phyloP scores from a whole-genome alignment of 2,113 vertebrate species.

The Bettongia penicillata region DNA sequence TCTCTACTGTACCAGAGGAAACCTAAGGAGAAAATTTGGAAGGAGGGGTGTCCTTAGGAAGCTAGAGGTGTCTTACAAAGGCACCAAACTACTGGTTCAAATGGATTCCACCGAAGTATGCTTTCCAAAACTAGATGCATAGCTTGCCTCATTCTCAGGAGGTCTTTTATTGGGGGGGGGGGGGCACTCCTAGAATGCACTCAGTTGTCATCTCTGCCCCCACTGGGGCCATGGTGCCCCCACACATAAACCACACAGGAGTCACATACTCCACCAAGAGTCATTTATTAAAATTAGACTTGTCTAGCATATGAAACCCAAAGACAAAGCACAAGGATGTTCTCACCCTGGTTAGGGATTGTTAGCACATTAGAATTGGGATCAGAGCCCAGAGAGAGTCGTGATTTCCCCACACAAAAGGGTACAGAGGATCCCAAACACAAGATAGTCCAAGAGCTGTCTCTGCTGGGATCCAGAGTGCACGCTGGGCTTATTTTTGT shows the following conservation, averaged over 20 bases:
- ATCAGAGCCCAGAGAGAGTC: not conserved
- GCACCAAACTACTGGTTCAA: not conserved
- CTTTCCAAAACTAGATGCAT: not conserved
- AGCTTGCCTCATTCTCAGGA: not conserved
- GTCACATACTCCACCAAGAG: constrained; percentile 2
- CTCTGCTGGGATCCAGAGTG: not conserved
- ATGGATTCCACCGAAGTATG: not conserved
- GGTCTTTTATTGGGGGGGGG: not conserved
- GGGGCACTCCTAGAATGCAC: not conserved
- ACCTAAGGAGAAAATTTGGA: not conserved
- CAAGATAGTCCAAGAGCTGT: not conserved
- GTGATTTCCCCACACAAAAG: not conserved
- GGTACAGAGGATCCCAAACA: not conserved
- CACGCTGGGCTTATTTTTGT: not conserved
- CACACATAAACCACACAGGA: not conserved
- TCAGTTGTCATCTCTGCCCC: not conserved
- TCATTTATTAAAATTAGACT: not conserved
- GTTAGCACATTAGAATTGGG: not conserved
- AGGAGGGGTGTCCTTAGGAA: not conserved
- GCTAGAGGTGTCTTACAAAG: not conserved
- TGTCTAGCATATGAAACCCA: not conserved
- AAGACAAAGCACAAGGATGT: not conserved
- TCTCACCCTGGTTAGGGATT: not conserved
- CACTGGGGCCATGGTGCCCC: not conserved
- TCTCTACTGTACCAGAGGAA: not conserved